Evolutionary conservation across 2,797 vertebrate species (phyloP).

Genomic region (Channa striata): DNA sequence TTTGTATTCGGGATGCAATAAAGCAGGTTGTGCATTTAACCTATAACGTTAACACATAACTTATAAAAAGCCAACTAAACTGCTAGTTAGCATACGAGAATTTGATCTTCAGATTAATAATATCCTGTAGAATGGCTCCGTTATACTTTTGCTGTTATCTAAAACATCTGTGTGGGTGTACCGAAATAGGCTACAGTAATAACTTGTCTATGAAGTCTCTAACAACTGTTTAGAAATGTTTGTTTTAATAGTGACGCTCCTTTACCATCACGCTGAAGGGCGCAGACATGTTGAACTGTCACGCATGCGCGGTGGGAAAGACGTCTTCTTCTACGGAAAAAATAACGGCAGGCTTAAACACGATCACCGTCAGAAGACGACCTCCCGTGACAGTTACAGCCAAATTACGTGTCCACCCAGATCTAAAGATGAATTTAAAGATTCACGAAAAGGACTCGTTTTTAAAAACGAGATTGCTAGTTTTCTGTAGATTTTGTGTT

Average conservation of each 20-base stretch:
- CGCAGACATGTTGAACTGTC: slow-evolving; percentile 70
- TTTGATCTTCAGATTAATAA: background rate
- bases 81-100: too few species aligned
- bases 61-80: too few species aligned
- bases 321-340: background rate
- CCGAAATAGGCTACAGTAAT: background rate
- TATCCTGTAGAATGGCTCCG: rapidly evolving
- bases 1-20: background rate
- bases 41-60: too few species aligned
- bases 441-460: too few species aligned
- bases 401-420: background rate
- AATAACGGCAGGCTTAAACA: background rate
- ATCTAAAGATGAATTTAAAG: too few species aligned
- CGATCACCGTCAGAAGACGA: too few species aligned
- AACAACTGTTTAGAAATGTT: rapidly evolving
- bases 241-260: background rate
- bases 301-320: slow-evolving; percentile 58
- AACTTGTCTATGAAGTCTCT: background rate
- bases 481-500: too few species aligned
- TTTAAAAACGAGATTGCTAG: too few species aligned
- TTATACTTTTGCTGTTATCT: background rate
- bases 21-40: background rate
- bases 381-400: too few species aligned
- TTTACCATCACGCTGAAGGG: slow-evolving; percentile 40
- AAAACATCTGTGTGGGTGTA: background rate